Percentiles rank a stretch among this genome's conserved stretches.
Conservation (phyloP, 2,888 invertebrate genomes). For the Epinotia demarniana region DNA sequence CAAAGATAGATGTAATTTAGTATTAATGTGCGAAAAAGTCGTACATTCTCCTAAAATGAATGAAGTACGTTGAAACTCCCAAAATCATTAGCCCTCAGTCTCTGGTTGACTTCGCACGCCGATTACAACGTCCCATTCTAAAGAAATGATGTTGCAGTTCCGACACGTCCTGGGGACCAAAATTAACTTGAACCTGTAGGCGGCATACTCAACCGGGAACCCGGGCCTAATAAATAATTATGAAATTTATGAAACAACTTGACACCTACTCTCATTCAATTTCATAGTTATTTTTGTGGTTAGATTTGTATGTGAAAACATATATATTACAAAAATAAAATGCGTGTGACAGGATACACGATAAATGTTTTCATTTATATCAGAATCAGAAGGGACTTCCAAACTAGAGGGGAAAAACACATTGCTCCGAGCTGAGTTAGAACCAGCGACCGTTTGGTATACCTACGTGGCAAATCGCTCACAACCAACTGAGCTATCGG, state of each 20-base stretch:
- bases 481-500: too few relatives aligned
- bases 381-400: constrained; percentile 42
- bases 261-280: background rate
- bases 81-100: background rate
- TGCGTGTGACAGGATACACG: background rate
- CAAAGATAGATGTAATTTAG: constrained; percentile 37
- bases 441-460: too few relatives aligned
- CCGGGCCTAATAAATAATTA: background rate
- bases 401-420: too few relatives aligned
- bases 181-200: too few relatives aligned
- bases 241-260: background rate
- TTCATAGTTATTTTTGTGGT: background rate
- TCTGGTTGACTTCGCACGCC: too few relatives aligned
- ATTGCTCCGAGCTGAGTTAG: too few relatives aligned
- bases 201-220: too few relatives aligned
- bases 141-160: too few relatives aligned
- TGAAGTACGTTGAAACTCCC: background rate
- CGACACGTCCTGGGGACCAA: too few relatives aligned
- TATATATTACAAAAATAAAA: background rate
- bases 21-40: background rate
- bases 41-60: background rate
- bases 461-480: too few relatives aligned
- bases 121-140: too few relatives aligned
- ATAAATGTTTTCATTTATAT: background rate
- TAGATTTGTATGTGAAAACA: background rate